Evolutionary conservation across 1,140 invertebrate species (phyloP), one percentile per base, ranked within the genome.

Genomic region (Eubasilissa regina): DNA sequence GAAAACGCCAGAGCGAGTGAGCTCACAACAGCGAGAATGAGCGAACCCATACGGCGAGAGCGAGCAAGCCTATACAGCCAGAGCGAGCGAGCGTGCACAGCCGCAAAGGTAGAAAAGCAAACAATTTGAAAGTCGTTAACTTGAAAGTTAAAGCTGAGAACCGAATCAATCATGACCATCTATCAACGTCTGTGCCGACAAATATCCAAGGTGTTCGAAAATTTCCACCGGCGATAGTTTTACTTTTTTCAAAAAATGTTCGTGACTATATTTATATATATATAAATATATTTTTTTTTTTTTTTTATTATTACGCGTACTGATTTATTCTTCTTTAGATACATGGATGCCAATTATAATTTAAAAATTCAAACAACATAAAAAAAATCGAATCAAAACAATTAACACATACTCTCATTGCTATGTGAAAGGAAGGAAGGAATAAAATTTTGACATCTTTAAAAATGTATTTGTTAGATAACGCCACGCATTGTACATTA

Each of bases 41-140:
- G 48, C 3, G 3, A 8, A 8, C 11, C n/a, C n/a, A n/a, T n/a
- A 13, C 0, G n/a, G 3, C 0, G 53, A 17, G 15, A 56, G 17
- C 21, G 21, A 6, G 21, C 0, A 25, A 9, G 25, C 25, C 25
- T 1, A 1, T 35, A 35, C 25, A 3, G n/a, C n/a, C 11, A 12
- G 48, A 15, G 48, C 48, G 48, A 51, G 48, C 3, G 3, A 8
- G 48, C 11, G 3, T 1, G n/a, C n/a, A 62, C 19, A 25, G 25
- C 58, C 58, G 58, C 58, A 21, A 21, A 62, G 58, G 8, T 62
- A 62, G 58, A 21, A 79, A 79, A 75, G 70, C 75, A 51, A 74
- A 79, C 78, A 79, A 79, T 79, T 79, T 64, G 17, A 79, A 79
- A 74, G 78, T 79, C 78, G 78, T 79, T 74, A 79, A 58, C 35